A percentile compares a stretch with the other conserved stretches of the same genome.
phyloP scores from a whole-genome alignment of 2,113 vertebrate species.

The Danionella cerebrum region DNA sequence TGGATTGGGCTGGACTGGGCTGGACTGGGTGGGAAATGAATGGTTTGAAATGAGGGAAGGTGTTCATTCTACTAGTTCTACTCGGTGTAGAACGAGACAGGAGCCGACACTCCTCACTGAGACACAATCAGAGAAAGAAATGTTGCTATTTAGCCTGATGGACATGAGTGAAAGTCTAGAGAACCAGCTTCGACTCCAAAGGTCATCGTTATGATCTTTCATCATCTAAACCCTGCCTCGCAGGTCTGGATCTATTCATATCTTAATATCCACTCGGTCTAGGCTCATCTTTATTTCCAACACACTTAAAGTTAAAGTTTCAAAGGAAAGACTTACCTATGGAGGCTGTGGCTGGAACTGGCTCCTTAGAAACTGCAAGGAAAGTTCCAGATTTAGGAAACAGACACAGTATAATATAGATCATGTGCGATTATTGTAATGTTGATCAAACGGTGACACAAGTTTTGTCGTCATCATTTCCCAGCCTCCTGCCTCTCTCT shows the following conservation, averaged over 20 bases:
- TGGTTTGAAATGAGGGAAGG: slow-evolving; percentile 16
- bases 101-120: background rate
- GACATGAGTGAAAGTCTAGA: background rate
- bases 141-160: background rate
- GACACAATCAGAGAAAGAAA: background rate
- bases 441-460: too few species aligned
- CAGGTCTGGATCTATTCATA: background rate
- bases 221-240: background rate
- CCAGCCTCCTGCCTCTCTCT: too few species aligned
- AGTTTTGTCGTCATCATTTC: too few species aligned
- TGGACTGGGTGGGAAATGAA: slow-evolving; percentile 1
- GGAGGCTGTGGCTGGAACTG: slow-evolving; percentile 69
- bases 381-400: slow-evolving; percentile 32
- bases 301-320: background rate
- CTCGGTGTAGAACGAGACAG: background rate
- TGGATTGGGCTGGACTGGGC: too few species aligned
- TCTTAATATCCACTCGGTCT: background rate
- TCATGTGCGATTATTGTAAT: too few species aligned
- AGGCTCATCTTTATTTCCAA: background rate
- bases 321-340: slow-evolving; percentile 61
- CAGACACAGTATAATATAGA: too few species aligned
- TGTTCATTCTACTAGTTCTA: slow-evolving; percentile 9
- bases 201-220: slow-evolving; percentile 16
- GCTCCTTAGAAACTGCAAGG: slow-evolving; percentile 71
- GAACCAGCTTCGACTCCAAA: background rate